A percentile compares a stretch with the other conserved stretches of the same genome.
phyloP scores from a whole-genome alignment of 2,888 invertebrate genomes.

The Drosophila nr. perissopoda region DNA sequence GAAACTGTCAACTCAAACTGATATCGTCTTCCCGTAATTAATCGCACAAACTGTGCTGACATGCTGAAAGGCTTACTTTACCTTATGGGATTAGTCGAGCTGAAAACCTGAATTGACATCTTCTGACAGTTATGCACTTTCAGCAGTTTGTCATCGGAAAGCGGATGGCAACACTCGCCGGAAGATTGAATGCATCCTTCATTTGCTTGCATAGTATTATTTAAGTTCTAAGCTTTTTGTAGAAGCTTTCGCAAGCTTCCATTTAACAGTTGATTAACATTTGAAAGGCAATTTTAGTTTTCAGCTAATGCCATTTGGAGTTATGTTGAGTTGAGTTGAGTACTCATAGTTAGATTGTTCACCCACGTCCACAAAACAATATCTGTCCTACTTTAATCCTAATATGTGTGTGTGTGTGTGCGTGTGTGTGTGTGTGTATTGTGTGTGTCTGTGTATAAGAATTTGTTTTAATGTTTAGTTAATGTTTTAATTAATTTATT shows the following conservation, averaged over 20 bases:
- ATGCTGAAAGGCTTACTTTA: background rate
- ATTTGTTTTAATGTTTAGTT: constrained; percentile 68
- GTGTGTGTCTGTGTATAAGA: constrained; percentile 44
- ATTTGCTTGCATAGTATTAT: background rate
- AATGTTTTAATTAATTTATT: constrained; percentile 79
- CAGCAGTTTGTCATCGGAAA: background rate
- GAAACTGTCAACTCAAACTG: constrained; percentile 8
- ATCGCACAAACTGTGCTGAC: background rate
- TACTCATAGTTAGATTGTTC: constrained; percentile 41
- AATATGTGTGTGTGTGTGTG: constrained; percentile 26
- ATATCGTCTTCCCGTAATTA: constrained; percentile 5
- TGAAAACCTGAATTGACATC: background rate
- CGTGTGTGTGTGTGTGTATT: constrained; percentile 20
- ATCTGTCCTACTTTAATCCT: constrained; percentile 47
- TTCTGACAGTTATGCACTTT: background rate
- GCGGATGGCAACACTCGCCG: background rate
- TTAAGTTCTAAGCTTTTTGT: background rate
- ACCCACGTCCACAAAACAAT: constrained; percentile 34
- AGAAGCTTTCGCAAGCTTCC: background rate
- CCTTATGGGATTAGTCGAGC: constrained; percentile 1
- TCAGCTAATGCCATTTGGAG: constrained; percentile 36
- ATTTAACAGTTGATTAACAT: background rate
- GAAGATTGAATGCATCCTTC: background rate
- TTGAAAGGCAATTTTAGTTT: constrained; percentile 10
- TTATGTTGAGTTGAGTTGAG: constrained; percentile 11